A percentile compares a stretch with the other conserved stretches of the same genome.
Evolutionary conservation across 2,888 invertebrate species (phyloP).

Genomic region (Agonopterix alstromeriana): DNA sequence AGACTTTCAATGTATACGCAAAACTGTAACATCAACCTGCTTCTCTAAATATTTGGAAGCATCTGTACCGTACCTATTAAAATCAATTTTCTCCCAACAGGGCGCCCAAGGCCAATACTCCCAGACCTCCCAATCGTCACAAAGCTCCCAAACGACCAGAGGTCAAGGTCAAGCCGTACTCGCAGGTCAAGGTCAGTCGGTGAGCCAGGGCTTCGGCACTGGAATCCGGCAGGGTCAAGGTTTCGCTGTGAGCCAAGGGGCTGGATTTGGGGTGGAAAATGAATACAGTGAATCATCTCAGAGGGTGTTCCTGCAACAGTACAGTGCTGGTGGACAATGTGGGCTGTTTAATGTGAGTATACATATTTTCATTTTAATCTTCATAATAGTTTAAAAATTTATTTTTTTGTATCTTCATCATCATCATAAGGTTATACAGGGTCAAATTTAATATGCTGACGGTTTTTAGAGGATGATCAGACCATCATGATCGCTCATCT

Average conservation of each 20-base stretch:
- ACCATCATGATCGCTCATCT: too few species aligned
- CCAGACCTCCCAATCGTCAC: constrained; percentile 21
- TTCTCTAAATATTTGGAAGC: too few species aligned
- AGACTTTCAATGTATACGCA: too few species aligned
- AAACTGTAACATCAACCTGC: too few species aligned
- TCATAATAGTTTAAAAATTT: background rate
- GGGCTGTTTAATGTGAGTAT: constrained; percentile 58
- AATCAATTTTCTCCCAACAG: background rate
- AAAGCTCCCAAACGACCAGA: constrained; percentile 5
- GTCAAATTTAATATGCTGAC: too few species aligned
- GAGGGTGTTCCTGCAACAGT: constrained; percentile 45
- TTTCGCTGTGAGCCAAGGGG: constrained; percentile 23
- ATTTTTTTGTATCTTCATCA: too few species aligned
- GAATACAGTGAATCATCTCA: constrained; percentile 41
- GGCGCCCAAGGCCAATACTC: constrained; percentile 12
- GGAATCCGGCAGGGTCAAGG: constrained; percentile 16
- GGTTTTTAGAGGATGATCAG: too few species aligned
- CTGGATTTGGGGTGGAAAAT: constrained; percentile 35
- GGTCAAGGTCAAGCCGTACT: constrained; percentile 14
- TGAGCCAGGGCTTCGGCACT: constrained; percentile 23
- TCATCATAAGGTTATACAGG: too few species aligned
- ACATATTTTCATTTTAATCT: too few species aligned
- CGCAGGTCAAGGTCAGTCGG: constrained; percentile 13
- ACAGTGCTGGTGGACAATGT: constrained; percentile 48
- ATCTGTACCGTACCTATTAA: too few species aligned